These are phyloP conservation scores for Micropoecilia bifurca DNA, from an alignment of 2,797 vertebrate species.

Conservation along the genomic window DNA sequence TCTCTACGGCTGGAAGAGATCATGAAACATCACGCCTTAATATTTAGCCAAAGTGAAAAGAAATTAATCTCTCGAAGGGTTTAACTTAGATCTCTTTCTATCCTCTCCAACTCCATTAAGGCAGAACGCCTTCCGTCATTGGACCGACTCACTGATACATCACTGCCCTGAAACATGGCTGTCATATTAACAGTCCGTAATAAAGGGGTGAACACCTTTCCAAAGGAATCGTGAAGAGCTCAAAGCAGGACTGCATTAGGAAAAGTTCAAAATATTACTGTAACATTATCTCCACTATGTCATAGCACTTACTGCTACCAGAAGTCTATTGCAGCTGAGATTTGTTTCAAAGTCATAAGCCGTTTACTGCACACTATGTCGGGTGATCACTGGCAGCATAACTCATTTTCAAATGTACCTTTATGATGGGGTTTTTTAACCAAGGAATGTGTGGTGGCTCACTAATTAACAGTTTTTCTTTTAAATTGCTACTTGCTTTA, in stretches of 20 bases:
- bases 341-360: background rate
- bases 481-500: background rate
- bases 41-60: slow-evolving; percentile 42
- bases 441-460: background rate
- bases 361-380: background rate
- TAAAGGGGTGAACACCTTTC: background rate
- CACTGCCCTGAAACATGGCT: background rate
- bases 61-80: slow-evolving; percentile 8
- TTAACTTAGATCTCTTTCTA: slow-evolving; percentile 27
- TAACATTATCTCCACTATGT: background rate
- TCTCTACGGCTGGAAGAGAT: slow-evolving; percentile 27
- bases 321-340: background rate
- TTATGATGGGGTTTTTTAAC: background rate
- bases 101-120: slow-evolving; percentile 46
- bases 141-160: background rate
- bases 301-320: background rate
- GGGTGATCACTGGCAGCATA: background rate
- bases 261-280: background rate
- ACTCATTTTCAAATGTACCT: background rate
- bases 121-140: slow-evolving; percentile 28
- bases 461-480: background rate
- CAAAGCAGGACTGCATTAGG: background rate
- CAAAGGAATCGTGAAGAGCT: background rate
- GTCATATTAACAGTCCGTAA: background rate
- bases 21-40: slow-evolving; percentile 20